Evolutionary conservation across 2,113 vertebrate species (phyloP).

Genomic region (Syngnathus scovelli): DNA sequence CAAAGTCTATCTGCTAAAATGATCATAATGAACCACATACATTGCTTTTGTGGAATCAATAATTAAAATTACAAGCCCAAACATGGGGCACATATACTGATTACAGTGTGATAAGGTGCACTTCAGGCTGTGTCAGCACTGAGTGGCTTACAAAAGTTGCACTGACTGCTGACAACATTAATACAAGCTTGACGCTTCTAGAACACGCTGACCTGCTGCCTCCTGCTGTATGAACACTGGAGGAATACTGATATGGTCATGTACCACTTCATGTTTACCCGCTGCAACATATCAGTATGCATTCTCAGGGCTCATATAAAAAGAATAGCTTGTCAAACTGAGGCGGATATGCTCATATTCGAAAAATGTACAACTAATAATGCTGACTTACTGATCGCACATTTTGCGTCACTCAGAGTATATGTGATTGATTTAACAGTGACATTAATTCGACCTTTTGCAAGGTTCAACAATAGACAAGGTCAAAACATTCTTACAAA

Average conservation of each 20-base stretch:
- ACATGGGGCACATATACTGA: neutral
- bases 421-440: conserved; percentile 42
- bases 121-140: neutral
- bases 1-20: too few species aligned
- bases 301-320: neutral
- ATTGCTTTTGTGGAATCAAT: neutral
- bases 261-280: neutral
- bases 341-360: neutral
- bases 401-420: neutral
- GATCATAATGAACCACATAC: neutral
- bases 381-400: neutral
- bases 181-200: neutral
- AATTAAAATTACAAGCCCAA: neutral
- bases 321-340: neutral
- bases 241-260: neutral
- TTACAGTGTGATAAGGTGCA: neutral
- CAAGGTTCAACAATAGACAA: conserved; percentile 51
- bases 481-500: conserved; percentile 38
- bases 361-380: neutral
- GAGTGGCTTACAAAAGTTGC: neutral
- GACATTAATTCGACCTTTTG: conserved; percentile 48
- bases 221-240: neutral
- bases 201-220: neutral
- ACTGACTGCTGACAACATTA: conserved; percentile 4
- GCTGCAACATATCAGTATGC: neutral